A percentile compares a stretch with the other conserved stretches of the same genome.
Evolutionary conservation across 2,113 vertebrate genomes (phyloP).

Genomic region (Antigone vipio): DNA sequence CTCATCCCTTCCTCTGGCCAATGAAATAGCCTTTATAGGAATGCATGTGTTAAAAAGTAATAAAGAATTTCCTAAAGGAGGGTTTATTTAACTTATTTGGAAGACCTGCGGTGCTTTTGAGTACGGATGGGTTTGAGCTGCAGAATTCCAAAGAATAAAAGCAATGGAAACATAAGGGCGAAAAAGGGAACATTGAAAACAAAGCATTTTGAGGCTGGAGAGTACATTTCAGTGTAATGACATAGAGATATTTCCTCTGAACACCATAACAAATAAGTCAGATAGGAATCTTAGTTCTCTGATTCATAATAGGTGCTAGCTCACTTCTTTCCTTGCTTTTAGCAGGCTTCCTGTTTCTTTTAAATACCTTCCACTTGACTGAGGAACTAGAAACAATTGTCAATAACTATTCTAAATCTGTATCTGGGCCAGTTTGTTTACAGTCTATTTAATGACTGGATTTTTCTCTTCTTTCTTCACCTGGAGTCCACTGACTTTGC

Average conservation of each 20-base stretch:
- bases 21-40: background rate
- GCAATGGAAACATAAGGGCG: background rate
- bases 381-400: constrained; percentile 36
- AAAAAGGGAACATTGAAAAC: background rate
- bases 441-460: background rate
- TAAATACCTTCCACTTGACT: background rate
- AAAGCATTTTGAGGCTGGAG: background rate
- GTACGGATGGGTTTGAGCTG: background rate
- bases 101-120: background rate
- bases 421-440: background rate
- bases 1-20: background rate
- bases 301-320: constrained; percentile 31
- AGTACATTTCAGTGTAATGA: background rate
- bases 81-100: background rate
- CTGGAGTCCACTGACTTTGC: background rate
- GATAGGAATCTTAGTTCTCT: constrained; percentile 29
- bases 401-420: background rate
- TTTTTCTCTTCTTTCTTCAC: background rate
- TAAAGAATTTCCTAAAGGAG: background rate
- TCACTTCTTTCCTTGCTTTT: constrained; percentile 34
- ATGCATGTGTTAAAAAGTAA: background rate
- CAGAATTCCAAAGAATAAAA: background rate
- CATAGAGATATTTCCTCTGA: constrained; percentile 1
- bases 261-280: background rate
- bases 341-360: constrained; percentile 43